These are phyloP conservation scores for Simalia tracyae DNA, from an alignment of 2,797 vertebrate genomes.

Conservation along the genomic window DNA sequence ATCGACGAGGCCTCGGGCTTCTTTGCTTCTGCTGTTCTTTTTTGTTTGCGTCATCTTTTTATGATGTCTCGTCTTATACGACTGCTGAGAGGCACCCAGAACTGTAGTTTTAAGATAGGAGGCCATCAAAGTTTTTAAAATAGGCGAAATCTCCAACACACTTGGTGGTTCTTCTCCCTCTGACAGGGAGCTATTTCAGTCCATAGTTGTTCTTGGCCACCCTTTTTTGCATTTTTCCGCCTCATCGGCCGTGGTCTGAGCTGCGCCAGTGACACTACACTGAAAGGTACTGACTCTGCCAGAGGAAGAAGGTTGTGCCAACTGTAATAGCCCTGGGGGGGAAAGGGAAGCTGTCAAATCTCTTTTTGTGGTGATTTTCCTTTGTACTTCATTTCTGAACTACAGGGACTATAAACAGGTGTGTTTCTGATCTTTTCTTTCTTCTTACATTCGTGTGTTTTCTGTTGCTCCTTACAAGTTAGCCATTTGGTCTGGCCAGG, in stretches of 20 bases:
- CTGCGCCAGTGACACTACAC: neutral
- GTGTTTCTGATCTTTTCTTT: neutral
- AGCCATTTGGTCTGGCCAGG: conserved; percentile 37
- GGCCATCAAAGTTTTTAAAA: neutral
- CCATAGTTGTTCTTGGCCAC: neutral
- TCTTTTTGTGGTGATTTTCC: neutral
- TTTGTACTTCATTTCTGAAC: neutral
- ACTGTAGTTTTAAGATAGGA: neutral
- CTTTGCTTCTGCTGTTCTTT: neutral
- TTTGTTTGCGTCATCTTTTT: neutral
- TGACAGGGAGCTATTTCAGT: neutral
- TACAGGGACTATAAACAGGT: neutral
- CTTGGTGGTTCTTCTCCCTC: neutral
- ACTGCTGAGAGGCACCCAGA: neutral
- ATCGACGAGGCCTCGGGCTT: neutral
- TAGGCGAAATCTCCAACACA: neutral
- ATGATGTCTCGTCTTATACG: neutral
- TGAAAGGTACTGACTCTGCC: neutral
- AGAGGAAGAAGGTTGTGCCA: neutral
- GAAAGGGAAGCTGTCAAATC: neutral
- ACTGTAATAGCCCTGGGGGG: neutral
- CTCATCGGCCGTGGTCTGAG: neutral
- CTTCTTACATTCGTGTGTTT: neutral
- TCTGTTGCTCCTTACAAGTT: neutral
- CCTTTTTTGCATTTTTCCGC: neutral